Evolutionary conservation across 2,888 invertebrate genomes (phyloP), one percentile per base, ranked within the genome.

Genomic region (Microctonus hyperodae): DNA sequence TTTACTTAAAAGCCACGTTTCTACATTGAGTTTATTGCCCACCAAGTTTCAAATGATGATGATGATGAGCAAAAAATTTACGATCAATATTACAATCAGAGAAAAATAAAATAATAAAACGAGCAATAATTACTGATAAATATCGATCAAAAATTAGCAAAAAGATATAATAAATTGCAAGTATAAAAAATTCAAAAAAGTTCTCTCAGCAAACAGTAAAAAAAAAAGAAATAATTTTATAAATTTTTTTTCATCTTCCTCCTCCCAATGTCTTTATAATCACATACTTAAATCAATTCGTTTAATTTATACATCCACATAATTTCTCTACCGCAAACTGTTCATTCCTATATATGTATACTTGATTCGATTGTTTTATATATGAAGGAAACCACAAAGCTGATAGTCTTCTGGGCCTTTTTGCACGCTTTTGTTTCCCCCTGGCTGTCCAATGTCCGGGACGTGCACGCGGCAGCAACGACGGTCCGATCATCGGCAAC

Each of bases 371-470:
- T 65, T 59, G 65, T 65, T 65, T 65, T 28, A 51, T 35, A 33
- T 55, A 11, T 11, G 23, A 48, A 44, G 59, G 44, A 50, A 58
- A 66, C 58, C 33, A 40, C 25, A 7, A 56, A 51, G 33, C 64
- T n/a, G 37, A 44, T 23, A 20, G 16, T 44, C 44, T 16, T 16
- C 16, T 7, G 16, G 44, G 44, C 16, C 40, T 44, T 59, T 59
- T 59, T 59, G 37, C 16, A 22, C 40, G 57, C 58, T 44, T 67
- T 68, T 35, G 67, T 65, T 58, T 67, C 60, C 61, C 50, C 64
- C 40, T 64, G 62, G 62, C 69, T 62, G 67, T 69, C 64, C 64
- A 65, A 68, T 69, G 68, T 70, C 65, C 67, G 59, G 64, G 55
- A 64, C 37, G 61, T 35, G 28, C 64, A 64, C 44, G 44, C 44